phyloP scores from a whole-genome alignment of 1,140 invertebrate species.

The Saccostrea glomerata region DNA sequence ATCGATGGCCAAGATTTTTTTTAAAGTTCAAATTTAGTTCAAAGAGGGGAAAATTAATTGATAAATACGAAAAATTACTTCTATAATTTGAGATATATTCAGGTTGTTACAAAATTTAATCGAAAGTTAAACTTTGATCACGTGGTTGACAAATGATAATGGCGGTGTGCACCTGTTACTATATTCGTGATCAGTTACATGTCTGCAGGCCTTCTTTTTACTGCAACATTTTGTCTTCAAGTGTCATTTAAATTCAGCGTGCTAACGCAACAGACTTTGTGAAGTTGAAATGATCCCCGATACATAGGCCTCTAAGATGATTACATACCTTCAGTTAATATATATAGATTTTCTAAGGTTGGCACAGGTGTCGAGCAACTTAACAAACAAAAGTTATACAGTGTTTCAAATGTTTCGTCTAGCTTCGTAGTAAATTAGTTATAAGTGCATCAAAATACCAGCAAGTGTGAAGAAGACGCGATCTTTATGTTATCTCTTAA shows the following conservation, averaged over 20 bases:
- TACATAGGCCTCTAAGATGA: slow-evolving; percentile 25
- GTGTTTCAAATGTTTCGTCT: not conserved
- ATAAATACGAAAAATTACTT: not conserved
- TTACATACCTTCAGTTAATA: not conserved
- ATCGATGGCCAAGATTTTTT: no score
- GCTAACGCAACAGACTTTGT: slow-evolving; percentile 15
- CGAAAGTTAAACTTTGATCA: not conserved
- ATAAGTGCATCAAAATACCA: not conserved
- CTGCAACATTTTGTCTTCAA: slow-evolving; percentile 28
- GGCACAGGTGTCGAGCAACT: slow-evolving; percentile 2
- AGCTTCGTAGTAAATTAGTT: not conserved
- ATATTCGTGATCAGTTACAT: slow-evolving; percentile 1
- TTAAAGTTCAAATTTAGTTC: not conserved
- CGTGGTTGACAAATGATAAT: slow-evolving; percentile 19
- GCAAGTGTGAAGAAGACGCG: not conserved
- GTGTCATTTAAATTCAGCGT: not conserved
- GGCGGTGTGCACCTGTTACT: not conserved
- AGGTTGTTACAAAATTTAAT: not conserved
- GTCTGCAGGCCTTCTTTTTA: slow-evolving; percentile 33
- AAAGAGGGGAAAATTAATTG: not conserved
- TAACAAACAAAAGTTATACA: not conserved
- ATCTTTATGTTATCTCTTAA: not conserved
- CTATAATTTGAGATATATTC: not conserved
- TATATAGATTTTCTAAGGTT: not conserved
- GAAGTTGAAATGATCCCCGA: slow-evolving; percentile 33